phyloP scores from a whole-genome alignment of 2,888 invertebrate genomes.

The Gymnosoma rotundatum region DNA sequence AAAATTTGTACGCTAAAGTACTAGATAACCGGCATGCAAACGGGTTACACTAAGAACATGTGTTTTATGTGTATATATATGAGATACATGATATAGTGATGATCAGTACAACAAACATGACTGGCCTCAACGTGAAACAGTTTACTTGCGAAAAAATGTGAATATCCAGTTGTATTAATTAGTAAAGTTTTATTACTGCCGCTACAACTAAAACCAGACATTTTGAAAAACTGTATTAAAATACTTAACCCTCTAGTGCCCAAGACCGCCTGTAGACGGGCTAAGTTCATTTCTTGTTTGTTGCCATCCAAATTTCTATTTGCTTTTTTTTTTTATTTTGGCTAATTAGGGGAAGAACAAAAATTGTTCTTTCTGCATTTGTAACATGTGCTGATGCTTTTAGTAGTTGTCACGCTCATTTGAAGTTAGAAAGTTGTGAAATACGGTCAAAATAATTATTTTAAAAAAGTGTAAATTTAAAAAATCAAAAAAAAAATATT shows the following conservation, averaged over 20 bases:
- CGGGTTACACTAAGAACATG: no score
- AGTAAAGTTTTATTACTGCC: no score
- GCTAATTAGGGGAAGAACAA: slow-evolving; percentile 1
- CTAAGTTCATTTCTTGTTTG: not conserved
- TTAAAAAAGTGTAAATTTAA: not conserved
- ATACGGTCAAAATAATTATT: not conserved
- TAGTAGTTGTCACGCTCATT: not conserved
- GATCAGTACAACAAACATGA: no score
- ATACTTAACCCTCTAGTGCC: not conserved
- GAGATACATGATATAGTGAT: no score
- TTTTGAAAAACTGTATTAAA: no score
- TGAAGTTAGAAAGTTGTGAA: slow-evolving; percentile 1
- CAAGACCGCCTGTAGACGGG: slow-evolving; percentile 3
- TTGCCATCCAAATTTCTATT: not conserved
- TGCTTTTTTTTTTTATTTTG: slow-evolving; percentile 7
- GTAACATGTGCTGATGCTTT: not conserved
- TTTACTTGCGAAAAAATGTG: no score
- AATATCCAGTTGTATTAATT: no score
- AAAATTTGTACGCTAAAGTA: no score
- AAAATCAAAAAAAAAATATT: not conserved
- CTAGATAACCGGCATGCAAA: no score
- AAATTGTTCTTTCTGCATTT: not conserved
- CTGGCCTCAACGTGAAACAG: no score
- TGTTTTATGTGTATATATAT: no score
- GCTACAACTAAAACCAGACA: no score